These are phyloP conservation scores for Strix uralensis DNA, from an alignment of 2,113 vertebrate genomes.

Conservation along the genomic window DNA sequence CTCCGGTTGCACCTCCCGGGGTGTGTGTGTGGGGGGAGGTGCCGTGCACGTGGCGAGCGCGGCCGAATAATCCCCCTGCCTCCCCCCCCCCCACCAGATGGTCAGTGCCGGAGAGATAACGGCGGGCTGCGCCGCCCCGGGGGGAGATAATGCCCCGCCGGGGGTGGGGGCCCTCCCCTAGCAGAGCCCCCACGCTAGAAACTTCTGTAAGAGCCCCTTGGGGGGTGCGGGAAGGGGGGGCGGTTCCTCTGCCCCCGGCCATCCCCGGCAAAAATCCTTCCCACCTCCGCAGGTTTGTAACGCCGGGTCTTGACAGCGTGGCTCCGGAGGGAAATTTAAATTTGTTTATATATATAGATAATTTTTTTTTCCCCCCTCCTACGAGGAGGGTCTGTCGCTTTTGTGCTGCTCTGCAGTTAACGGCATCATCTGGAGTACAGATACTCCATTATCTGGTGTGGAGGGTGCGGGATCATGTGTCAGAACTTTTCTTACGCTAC, in stretches of 20 bases:
- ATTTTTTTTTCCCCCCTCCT: rapidly evolving
- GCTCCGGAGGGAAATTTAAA: not conserved
- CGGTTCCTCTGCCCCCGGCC: not conserved
- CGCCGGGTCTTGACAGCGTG: not conserved
- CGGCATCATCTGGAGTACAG: not conserved
- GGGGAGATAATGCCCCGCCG: slow-evolving; percentile 14
- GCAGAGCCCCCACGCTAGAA: not conserved
- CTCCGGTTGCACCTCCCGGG: not conserved
- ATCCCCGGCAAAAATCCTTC: not conserved
- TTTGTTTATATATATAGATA: not conserved
- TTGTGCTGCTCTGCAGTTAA: not conserved
- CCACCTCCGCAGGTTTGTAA: not conserved
- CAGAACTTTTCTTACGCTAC: not conserved
- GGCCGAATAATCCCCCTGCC: not conserved
- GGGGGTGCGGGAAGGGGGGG: not conserved
- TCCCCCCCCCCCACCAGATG: not conserved
- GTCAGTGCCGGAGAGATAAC: not conserved
- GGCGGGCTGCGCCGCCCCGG: not conserved
- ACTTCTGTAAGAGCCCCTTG: too few relatives aligned
- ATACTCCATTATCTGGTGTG: not conserved
- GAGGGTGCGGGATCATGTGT: not conserved
- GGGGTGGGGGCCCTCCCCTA: not conserved
- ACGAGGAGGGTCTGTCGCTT: not conserved
- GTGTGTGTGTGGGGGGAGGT: not conserved
- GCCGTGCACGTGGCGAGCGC: not conserved